A percentile compares a stretch with the other conserved stretches of the same genome.
Conservation (phyloP, 2,888 invertebrate genomes). For the Hipparchia sbordonii region DNA sequence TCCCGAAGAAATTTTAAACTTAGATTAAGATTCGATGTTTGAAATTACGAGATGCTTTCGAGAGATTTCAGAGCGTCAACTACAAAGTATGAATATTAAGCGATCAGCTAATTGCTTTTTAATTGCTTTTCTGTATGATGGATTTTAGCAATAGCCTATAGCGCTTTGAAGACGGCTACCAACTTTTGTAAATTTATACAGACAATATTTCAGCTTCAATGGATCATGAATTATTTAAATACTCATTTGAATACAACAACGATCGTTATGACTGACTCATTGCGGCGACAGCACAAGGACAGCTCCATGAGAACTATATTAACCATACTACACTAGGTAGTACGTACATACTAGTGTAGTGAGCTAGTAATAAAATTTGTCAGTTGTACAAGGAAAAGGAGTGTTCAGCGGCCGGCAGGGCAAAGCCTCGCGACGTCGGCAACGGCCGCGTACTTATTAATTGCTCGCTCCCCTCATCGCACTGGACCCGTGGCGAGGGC, state of each 20-base stretch:
- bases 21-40: slow-evolving; percentile 82
- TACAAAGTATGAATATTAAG: slow-evolving; percentile 76
- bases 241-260: slow-evolving; percentile 21
- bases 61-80: slow-evolving; percentile 63
- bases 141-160: slow-evolving; percentile 42
- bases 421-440: slow-evolving; percentile 42
- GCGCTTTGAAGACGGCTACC: slow-evolving; percentile 28
- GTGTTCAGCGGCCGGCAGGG: slow-evolving; percentile 51
- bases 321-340: slow-evolving; percentile 44
- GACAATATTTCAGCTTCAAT: slow-evolving; percentile 22
- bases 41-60: slow-evolving; percentile 75
- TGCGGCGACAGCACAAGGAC: slow-evolving; percentile 3
- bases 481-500: slow-evolving; percentile 66
- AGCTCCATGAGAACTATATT: neutral
- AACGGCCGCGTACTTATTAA: slow-evolving; percentile 74
- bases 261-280: slow-evolving; percentile 17
- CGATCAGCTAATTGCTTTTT: slow-evolving; percentile 79
- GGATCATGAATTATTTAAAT: slow-evolving; percentile 26
- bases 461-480: slow-evolving; percentile 72
- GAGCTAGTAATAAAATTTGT: slow-evolving; percentile 32
- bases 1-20: slow-evolving; percentile 82
- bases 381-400: slow-evolving; percentile 57
- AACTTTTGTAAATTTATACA: slow-evolving; percentile 27
- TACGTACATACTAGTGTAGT: neutral
- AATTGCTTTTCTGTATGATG: slow-evolving; percentile 73